Percentiles rank a stretch among this genome's conserved stretches.
Conservation (phyloP, 1,140 invertebrate genomes). For the Lordiphosa clarofinis region DNA sequence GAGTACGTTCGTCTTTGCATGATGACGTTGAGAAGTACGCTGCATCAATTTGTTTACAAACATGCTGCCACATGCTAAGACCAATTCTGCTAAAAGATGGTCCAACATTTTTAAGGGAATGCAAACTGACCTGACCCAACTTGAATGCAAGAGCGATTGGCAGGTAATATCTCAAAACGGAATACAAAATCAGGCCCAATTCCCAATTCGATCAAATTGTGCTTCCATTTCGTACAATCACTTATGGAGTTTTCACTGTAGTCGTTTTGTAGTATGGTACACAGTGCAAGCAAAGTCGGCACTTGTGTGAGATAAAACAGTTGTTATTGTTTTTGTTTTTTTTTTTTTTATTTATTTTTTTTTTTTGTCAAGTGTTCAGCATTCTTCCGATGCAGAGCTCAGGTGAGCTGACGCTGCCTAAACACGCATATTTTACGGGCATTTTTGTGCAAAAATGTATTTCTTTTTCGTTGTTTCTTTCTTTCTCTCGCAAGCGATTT, state of each 20-base stretch:
- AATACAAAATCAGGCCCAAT: too few species aligned
- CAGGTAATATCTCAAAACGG: too few species aligned
- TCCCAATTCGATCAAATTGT: too few species aligned
- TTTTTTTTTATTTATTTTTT: constrained; percentile 13
- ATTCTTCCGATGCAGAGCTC: constrained; percentile 28
- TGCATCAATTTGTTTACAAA: too few species aligned
- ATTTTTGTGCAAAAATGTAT: constrained; percentile 43
- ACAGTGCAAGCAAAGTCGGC: constrained; percentile 2
- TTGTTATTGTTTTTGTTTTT: constrained; percentile 14
- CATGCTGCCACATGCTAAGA: too few species aligned
- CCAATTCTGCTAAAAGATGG: too few species aligned
- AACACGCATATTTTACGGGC: constrained; percentile 46
- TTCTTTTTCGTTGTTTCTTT: constrained; percentile 19
- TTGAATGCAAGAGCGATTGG: too few species aligned
- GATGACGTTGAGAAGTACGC: too few species aligned
- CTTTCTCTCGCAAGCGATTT: constrained; percentile 35
- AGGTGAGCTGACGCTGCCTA: constrained; percentile 11
- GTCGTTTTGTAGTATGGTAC: neutral
- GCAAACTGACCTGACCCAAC: too few species aligned
- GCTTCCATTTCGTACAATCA: too few species aligned
- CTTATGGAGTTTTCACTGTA: constrained; percentile 5
- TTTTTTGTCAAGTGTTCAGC: constrained; percentile 45
- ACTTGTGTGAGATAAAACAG: constrained; percentile 12
- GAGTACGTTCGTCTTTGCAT: too few species aligned
- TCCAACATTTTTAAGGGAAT: too few species aligned